Conservation (phyloP, 2,113 vertebrate genomes). For the Pygoscelis adeliae region DNA sequence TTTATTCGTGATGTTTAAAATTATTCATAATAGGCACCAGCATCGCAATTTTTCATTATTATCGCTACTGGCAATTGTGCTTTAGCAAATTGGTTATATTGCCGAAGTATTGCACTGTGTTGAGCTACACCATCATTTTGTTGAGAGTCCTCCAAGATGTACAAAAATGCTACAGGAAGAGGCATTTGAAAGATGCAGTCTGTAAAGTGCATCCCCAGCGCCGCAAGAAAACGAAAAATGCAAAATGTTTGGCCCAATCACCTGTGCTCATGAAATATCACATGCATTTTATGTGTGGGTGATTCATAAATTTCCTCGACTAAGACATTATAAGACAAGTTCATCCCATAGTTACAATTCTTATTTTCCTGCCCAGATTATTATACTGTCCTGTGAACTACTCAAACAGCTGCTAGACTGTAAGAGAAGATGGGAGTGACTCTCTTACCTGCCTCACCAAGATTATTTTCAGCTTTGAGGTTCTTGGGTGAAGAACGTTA, state of each 20-base stretch:
- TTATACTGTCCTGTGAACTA: neutral
- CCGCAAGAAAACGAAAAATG: neutral
- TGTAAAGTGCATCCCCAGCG: neutral
- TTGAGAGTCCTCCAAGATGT: neutral
- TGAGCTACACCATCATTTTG: neutral
- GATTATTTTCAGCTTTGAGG: neutral
- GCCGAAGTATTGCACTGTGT: neutral
- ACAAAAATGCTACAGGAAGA: neutral
- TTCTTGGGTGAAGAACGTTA: neutral
- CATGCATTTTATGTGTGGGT: neutral
- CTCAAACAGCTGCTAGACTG: neutral
- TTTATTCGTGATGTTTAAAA: neutral
- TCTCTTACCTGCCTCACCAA: neutral
- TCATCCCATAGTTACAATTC: neutral
- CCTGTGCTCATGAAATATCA: neutral
- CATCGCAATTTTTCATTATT: neutral
- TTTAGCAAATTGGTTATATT: neutral
- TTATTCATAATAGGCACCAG: neutral
- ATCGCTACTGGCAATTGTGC: neutral
- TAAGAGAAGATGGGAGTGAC: neutral
- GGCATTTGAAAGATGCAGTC: neutral
- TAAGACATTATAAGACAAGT: neutral
- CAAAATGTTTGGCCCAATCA: neutral
- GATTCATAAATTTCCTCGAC: neutral
- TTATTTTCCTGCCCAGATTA: neutral